These are phyloP conservation scores for Melanostoma mellinum DNA, from an alignment of 2,888 invertebrate species.

Conservation along the genomic window DNA sequence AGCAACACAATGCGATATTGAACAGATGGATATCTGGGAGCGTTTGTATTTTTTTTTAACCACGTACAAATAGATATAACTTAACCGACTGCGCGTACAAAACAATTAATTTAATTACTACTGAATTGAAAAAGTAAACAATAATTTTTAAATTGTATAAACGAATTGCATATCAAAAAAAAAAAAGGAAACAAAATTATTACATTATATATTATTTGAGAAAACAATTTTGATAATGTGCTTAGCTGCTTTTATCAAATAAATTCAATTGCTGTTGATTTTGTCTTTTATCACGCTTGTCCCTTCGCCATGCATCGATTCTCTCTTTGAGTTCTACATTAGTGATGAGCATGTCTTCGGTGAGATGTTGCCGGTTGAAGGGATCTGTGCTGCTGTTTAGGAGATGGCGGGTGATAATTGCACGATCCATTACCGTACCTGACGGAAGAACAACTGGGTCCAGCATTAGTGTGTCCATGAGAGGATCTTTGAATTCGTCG, in stretches of 20 bases:
- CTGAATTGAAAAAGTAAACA: slow-evolving; percentile 42
- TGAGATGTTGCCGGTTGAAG: slow-evolving; percentile 97
- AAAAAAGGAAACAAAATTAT: slow-evolving; percentile 25
- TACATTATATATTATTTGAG: slow-evolving; percentile 46
- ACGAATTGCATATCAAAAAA: slow-evolving; percentile 62
- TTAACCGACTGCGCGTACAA: slow-evolving; percentile 50
- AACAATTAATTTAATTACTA: slow-evolving; percentile 55
- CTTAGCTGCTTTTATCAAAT: slow-evolving; percentile 80
- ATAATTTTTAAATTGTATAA: slow-evolving; percentile 39
- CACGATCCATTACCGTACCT: slow-evolving; percentile 95
- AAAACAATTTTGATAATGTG: slow-evolving; percentile 54
- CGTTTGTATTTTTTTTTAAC: slow-evolving; percentile 17
- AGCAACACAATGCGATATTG: slow-evolving; percentile 24
- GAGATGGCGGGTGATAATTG: slow-evolving; percentile 95
- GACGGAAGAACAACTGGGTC: slow-evolving; percentile 97
- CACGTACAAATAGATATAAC: slow-evolving; percentile 48
- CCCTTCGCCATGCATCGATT: slow-evolving; percentile 93
- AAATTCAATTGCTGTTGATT: slow-evolving; percentile 76
- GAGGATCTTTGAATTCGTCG: slow-evolving; percentile 97
- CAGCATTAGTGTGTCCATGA: slow-evolving; percentile 98
- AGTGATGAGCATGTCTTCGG: slow-evolving; percentile 96
- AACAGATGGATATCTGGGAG: slow-evolving; percentile 11
- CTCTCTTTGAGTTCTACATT: slow-evolving; percentile 92
- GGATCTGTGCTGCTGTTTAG: slow-evolving; percentile 98
- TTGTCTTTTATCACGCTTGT: slow-evolving; percentile 84